Evolutionary conservation across 2,113 vertebrate genomes (phyloP), one percentile per base, ranked within the genome.

Genomic region (Falcunculus frontatus): DNA sequence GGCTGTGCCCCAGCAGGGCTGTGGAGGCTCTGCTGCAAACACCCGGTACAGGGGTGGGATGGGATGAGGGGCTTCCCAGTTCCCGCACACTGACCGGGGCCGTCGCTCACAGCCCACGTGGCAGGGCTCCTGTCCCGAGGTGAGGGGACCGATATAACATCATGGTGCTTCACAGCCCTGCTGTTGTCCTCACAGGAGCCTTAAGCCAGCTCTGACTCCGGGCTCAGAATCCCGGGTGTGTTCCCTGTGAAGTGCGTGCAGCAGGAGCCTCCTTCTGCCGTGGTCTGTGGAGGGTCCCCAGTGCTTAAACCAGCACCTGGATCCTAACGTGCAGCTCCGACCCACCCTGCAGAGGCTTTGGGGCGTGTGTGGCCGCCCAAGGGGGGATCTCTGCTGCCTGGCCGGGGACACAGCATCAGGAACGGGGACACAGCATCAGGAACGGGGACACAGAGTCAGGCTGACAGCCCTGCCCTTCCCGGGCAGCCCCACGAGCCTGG

Each of bases 271-370:
- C 10, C 5, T 10, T 10, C 9, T 14, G 33, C 19, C 2, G 3
- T 0, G 2, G 4, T 11, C 37, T 22, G 22, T 1, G 27, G 16
- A 60, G 55, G 41, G 18, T 15, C 29, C 41, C 26, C 3, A 0
- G 59, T 4, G 59, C 59, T 12, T 6, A 26, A n/a, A 27, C 25
- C 3, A 1, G 32, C 42, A 1, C 41, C 47, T 17, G 39, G 10
- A 26, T 14, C 52, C 6, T 0, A 8, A 9, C 4, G 3, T 18
- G 59, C 0, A 12, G 59, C 57, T 60, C 37, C 21, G 29, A 2
- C 37, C 44, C 7, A 0, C 72, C 67, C 11, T 4, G 2, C 60
- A 13, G 37, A 27, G 72, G 30, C 35, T 18, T 22, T 13, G 35
- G 65, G 3, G n/a, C n/a, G 18, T 15, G 49, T 37, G 13, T 4